phyloP scores from a whole-genome alignment of 2,113 vertebrate genomes.

The Podarcis muralis region DNA sequence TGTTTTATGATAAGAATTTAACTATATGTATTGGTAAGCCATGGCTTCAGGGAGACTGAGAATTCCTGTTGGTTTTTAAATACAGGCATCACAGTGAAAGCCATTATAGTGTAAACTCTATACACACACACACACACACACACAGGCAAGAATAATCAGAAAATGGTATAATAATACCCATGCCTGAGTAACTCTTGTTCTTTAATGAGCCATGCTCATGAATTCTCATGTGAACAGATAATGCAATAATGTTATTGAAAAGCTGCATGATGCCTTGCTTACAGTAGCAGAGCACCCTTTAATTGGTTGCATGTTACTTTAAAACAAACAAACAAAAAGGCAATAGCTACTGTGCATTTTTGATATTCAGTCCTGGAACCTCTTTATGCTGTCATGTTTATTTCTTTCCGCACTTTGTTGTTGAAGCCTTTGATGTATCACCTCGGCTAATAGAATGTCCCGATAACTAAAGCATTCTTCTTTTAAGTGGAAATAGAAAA shows the following conservation, averaged over 20 bases:
- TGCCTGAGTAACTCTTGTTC: neutral
- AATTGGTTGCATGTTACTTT: neutral
- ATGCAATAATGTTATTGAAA: neutral
- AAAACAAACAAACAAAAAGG: neutral
- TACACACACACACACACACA: neutral
- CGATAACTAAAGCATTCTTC: neutral
- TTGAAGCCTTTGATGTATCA: conserved; percentile 18
- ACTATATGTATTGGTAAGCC: neutral
- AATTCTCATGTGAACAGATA: neutral
- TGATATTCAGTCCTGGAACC: neutral
- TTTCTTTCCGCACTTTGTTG: neutral
- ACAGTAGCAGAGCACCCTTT: conserved; percentile 4
- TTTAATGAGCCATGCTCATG: conserved; percentile 12
- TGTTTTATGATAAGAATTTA: neutral
- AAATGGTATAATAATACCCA: neutral
- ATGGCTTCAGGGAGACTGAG: neutral
- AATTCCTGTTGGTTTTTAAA: conserved; percentile 5
- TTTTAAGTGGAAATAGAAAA: conserved; percentile 13
- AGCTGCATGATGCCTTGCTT: neutral
- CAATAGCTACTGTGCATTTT: neutral
- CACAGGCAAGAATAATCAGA: neutral
- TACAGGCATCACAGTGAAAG: neutral
- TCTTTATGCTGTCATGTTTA: neutral
- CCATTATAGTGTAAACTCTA: neutral
- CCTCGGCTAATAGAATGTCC: neutral